Base-by-base conservation (phyloP, 2,113 vertebrate species). In the Saguinus midas region DNA sequence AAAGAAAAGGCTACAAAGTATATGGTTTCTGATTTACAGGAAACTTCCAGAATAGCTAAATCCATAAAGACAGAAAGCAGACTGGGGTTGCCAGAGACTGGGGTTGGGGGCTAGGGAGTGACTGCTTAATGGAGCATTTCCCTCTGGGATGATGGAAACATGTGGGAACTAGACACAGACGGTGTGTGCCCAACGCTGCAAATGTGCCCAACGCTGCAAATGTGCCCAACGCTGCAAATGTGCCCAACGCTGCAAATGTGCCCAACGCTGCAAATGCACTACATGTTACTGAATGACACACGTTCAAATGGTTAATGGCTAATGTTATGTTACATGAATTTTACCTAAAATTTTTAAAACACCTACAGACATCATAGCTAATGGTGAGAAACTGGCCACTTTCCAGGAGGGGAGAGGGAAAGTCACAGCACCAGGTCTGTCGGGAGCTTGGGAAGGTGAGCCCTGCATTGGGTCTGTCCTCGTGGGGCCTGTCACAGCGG, bases 391-490 rank as follows among this genome's bases (percentile, higher is more conserved):
- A n/a, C 61, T 17, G 1, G 58, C 43, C 61, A 27, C 8, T 37
- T 45, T 10, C 6, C 17, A 17, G 23, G 11, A 23, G 8, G 4
- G 25, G 10, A 68, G 27, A 25, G 35, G 20, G 40, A 61, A 29
- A 37, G 29, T 21, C 8, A 57, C 9, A 32, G 50, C 11, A 16
- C 35, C 37, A 45, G 43, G 0, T 5, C 73, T 45, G 32, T 12
- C 0, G 2, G 75, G 11, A 1, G 0, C 3, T 57, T 13, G 12
- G 64, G 13, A n/a, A 17, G 50, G 14, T 1, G 5, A 37, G 35
- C 43, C 40, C 14, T 8, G 5, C 1, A 3, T 35, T 16, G 13
- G 8, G 23, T 57, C 21, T 25, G 27, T 55, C 78, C 17, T 12
- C 12, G 9, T n/a, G 1, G 2, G 55, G 27, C 12, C 21, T 43